A percentile compares a stretch with the other conserved stretches of the same genome.
Evolutionary conservation across 2,113 vertebrate genomes (phyloP).

Genomic region (Planiliza haematocheilus): DNA sequence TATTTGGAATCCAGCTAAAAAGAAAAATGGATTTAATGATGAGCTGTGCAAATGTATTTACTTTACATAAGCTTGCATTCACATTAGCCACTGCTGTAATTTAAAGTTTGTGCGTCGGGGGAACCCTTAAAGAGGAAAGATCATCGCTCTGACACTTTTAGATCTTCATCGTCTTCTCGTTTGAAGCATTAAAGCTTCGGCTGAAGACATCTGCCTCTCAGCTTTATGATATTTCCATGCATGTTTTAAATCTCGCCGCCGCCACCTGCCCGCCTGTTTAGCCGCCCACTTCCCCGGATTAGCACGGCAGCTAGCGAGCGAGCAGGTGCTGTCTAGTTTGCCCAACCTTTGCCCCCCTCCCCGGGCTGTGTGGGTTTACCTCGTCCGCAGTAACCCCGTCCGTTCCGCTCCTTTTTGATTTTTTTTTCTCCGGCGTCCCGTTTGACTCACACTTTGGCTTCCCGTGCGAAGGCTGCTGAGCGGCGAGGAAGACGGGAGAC

Average conservation of each 20-base stretch:
- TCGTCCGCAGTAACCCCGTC: not conserved
- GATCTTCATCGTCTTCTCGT: no score
- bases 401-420: not conserved
- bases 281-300: conserved; percentile 58
- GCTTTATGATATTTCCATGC: conserved; percentile 2
- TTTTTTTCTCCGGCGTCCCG: conserved; percentile 28
- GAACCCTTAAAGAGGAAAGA: no score
- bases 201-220: not conserved
- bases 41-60: no score
- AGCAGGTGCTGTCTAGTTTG: conserved; percentile 25
- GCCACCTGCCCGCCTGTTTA: conserved; percentile 24
- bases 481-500: conserved; percentile 35
- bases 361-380: conserved; percentile 61
- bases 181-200: not conserved
- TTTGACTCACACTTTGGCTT: conserved; percentile 58
- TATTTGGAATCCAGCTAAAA: no score
- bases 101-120: no score
- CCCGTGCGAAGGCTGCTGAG: conserved; percentile 12
- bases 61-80: no score
- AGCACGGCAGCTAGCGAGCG: not conserved
- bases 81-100: no score
- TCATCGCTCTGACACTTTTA: no score
- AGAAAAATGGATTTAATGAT: no score
- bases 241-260: conserved; percentile 56
- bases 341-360: conserved; percentile 60